Evolutionary conservation across 2,797 vertebrate genomes (phyloP).

Genomic region (Glossophaga mutica): DNA sequence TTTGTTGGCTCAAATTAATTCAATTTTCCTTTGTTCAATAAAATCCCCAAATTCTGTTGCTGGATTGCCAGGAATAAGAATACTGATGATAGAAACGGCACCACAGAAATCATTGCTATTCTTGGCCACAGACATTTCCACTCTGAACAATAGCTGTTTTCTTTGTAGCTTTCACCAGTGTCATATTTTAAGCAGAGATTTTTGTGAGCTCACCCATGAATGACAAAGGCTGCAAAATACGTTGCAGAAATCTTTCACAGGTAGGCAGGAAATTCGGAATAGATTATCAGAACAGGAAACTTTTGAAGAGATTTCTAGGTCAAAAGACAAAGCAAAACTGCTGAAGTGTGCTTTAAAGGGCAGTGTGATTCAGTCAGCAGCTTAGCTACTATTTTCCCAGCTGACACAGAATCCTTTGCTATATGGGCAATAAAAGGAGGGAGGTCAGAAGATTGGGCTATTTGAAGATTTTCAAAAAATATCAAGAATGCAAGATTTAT

Average conservation of each 20-base stretch:
- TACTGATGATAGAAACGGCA: constrained; percentile 72
- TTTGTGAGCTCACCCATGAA: constrained; percentile 60
- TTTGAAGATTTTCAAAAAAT: constrained; percentile 28
- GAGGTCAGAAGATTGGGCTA: constrained; percentile 6
- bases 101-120: constrained; percentile 73
- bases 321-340: constrained; percentile 64
- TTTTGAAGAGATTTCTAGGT: constrained; percentile 45
- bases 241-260: constrained; percentile 59
- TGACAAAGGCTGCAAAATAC: constrained; percentile 65
- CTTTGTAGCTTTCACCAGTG: constrained; percentile 73
- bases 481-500: background rate
- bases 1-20: constrained; percentile 64
- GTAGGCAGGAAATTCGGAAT: constrained; percentile 72
- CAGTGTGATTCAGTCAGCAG: constrained; percentile 36
- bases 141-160: constrained; percentile 77
- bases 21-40: constrained; percentile 59
- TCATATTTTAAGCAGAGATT: constrained; percentile 72
- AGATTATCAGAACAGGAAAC: constrained; percentile 63
- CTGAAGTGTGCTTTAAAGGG: constrained; percentile 27
- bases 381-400: background rate
- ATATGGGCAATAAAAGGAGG: background rate
- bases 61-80: constrained; percentile 58
- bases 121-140: constrained; percentile 78
- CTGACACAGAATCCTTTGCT: background rate
- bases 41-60: constrained; percentile 8